A percentile compares a stretch with the other conserved stretches of the same genome.
Evolutionary conservation across 1,140 invertebrate genomes (phyloP).

Genomic region (Diorhabda sublineata): DNA sequence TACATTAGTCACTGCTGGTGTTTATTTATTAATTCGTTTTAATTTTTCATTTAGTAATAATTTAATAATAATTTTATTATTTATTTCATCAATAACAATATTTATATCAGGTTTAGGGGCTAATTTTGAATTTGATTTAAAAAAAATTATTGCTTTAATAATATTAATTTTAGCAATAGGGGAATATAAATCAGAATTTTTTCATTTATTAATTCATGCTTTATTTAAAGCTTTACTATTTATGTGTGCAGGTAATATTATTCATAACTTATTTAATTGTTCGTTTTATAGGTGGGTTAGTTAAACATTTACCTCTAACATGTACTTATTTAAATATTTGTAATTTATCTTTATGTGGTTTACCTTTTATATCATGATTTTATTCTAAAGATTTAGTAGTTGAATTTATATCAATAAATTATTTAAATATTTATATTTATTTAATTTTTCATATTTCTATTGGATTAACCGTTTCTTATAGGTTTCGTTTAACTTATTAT

Average conservation of each 20-base stretch:
- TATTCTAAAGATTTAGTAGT: slow-evolving; percentile 64
- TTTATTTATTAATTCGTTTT: slow-evolving; percentile 68
- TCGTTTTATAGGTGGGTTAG: too few relatives aligned
- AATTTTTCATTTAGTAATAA: slow-evolving; percentile 45
- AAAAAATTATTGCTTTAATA: slow-evolving; percentile 69
- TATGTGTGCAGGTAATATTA: too few relatives aligned
- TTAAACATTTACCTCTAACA: background rate
- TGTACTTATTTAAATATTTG: slow-evolving; percentile 50
- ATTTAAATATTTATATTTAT: slow-evolving; percentile 52
- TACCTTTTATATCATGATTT: slow-evolving; percentile 60
- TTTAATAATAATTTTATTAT: slow-evolving; percentile 36
- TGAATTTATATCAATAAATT: slow-evolving; percentile 50
- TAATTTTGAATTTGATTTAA: slow-evolving; percentile 62
- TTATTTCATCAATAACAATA: slow-evolving; percentile 54
- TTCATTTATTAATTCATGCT: slow-evolving; percentile 60
- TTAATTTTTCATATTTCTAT: slow-evolving; percentile 37
- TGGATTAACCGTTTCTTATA: too few relatives aligned
- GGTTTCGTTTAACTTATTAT: too few relatives aligned
- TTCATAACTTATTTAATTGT: too few relatives aligned
- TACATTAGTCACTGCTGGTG: slow-evolving; percentile 66
- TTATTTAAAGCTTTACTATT: slow-evolving; percentile 34
- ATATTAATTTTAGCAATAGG: slow-evolving; percentile 55
- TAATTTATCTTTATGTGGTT: slow-evolving; percentile 53
- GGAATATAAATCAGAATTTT: slow-evolving; percentile 53
- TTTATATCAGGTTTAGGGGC: slow-evolving; percentile 57